A percentile compares a stretch with the other conserved stretches of the same genome.
Evolutionary conservation across 1,140 invertebrate genomes (phyloP).

Genomic region (Stenopsyche tienmushanensis): DNA sequence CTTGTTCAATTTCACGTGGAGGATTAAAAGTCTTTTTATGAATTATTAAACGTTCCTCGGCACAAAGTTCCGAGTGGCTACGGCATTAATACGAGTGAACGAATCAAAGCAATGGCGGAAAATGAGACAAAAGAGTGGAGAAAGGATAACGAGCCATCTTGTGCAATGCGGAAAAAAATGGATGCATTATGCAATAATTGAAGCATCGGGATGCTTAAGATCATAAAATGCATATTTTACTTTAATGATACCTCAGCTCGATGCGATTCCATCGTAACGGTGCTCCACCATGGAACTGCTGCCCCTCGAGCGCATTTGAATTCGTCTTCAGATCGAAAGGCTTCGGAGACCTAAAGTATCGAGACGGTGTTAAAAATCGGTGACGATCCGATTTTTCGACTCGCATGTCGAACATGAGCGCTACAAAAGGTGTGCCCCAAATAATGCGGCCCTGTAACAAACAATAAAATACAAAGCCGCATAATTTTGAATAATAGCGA

Average conservation of each 20-base stretch:
- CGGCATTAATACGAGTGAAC: conserved; percentile 27
- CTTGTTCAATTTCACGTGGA: not conserved
- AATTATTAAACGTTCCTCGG: conserved; percentile 21
- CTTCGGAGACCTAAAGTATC: not conserved
- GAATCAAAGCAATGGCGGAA: conserved; percentile 23
- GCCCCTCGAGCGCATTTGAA: not conserved
- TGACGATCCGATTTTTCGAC: too few species aligned
- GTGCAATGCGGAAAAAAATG: conserved; percentile 11
- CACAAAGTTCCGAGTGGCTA: conserved; percentile 23
- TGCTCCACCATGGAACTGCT: not conserved
- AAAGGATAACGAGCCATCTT: conserved; percentile 28
- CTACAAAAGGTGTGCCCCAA: not conserved
- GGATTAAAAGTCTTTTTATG: conserved; percentile 22
- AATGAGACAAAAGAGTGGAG: conserved; percentile 20
- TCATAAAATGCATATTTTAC: conserved; percentile 10
- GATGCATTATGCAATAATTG: conserved; percentile 27
- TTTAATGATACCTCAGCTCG: too few species aligned
- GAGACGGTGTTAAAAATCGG: not conserved
- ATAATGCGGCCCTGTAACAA: not conserved
- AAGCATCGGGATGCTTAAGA: not conserved
- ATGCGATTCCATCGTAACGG: not conserved
- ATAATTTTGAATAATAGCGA: conserved; percentile 38
- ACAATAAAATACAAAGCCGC: conserved; percentile 19
- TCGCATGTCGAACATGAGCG: too few species aligned
- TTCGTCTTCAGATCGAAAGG: not conserved